A percentile compares a stretch with the other conserved stretches of the same genome.
Conservation (phyloP, 1,140 invertebrate genomes). For the Eubasilissa regina region DNA sequence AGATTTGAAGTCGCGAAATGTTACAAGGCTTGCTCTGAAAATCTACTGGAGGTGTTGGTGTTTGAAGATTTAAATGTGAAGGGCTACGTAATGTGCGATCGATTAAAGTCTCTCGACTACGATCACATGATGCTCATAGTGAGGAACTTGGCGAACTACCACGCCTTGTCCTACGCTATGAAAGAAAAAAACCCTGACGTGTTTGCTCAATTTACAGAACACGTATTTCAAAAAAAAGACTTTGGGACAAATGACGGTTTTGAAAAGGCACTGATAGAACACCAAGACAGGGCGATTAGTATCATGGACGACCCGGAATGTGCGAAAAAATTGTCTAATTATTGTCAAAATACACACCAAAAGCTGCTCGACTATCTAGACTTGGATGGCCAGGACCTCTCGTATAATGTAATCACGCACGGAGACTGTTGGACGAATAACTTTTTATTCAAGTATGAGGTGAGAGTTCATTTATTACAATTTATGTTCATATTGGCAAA, state of each 20-base stretch:
- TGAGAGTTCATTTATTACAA: conserved; percentile 28
- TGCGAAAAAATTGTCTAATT: conserved; percentile 8
- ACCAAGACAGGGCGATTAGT: conserved; percentile 19
- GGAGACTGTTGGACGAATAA: conserved; percentile 75
- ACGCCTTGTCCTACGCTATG: conserved; percentile 72
- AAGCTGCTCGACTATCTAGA: conserved; percentile 35
- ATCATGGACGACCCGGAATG: conserved; percentile 23
- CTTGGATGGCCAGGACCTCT: conserved; percentile 62
- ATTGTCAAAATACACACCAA: conserved; percentile 11
- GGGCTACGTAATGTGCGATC: conserved; percentile 69
- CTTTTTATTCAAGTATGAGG: conserved; percentile 69
- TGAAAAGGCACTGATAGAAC: conserved; percentile 27
- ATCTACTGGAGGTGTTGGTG: conserved; percentile 69
- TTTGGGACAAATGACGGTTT: conserved; percentile 2
- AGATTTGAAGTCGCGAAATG: conserved; percentile 65
- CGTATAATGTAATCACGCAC: conserved; percentile 67
- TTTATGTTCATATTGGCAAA: too few relatives aligned
- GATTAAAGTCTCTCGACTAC: conserved; percentile 65
- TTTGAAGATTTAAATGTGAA: conserved; percentile 71
- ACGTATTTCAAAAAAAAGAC: background rate
- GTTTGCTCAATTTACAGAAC: conserved; percentile 58
- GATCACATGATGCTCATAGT: conserved; percentile 69
- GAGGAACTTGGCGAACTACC: conserved; percentile 71
- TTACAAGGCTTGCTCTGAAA: conserved; percentile 63
- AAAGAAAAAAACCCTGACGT: conserved; percentile 64